Evolutionary conservation across 2,888 invertebrate genomes (phyloP), one percentile per base, ranked within the genome.

Genomic region (Lypha dubia): DNA sequence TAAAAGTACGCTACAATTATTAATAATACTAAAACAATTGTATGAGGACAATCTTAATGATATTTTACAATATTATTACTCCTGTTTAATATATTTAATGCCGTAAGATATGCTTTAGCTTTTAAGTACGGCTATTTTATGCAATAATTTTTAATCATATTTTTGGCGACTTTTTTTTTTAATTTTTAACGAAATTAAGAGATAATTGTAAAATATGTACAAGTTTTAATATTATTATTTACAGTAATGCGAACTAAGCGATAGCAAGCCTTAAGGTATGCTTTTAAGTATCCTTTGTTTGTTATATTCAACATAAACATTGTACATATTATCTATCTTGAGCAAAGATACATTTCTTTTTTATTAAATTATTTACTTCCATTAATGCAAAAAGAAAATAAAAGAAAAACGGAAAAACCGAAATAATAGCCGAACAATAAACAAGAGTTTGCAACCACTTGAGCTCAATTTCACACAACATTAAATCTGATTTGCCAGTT

Each of bases 391-490:
- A 38, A 41, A 49, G 20, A 8, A 13, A 35, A 53, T 5, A 17
- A 62, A 22, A 44, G 9, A 74, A 7, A 24, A 53, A n/a, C 2
- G 9, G 32, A 67, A 17, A 65, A n/a, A 15, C 6, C 8, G 13
- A 60, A 65, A 73, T 2, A 81, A 51, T 20, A 44, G 17, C 44
- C 62, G 17, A 77, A 53, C 58, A 84, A 75, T 71, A 76, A 65
- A 84, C 73, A 84, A 84, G 62, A 63, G 74, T 65, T 77, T 62
- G 44, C 74, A 79, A 63, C 74, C 68, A 79, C 63, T 84, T 84
- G 84, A 79, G 81, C 77, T 81, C 74, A 81, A 84, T 84, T 84
- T 84, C 74, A 81, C 84, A 84, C 77, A 51, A 84, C 58, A 84
- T 81, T 81, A 81, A 84, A 63, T 84, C 77, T 79, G 65, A 58